These are phyloP conservation scores for Furcifer pardalis DNA, from an alignment of 2,797 vertebrate species.

Conservation along the genomic window DNA sequence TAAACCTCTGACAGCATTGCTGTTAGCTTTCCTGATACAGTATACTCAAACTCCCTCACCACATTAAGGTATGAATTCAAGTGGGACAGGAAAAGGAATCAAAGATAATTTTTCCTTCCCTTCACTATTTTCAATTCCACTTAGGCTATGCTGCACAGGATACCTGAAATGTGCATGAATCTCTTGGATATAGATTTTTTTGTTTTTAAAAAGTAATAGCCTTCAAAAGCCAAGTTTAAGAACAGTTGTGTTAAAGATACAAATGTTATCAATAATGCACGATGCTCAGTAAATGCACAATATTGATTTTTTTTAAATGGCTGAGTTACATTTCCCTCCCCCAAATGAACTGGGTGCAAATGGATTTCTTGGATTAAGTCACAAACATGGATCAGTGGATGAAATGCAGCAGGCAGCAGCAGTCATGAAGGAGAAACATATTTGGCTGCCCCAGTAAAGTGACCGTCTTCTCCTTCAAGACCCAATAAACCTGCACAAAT, in stretches of 20 bases:
- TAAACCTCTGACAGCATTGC: too few species aligned
- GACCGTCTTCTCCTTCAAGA: conserved; percentile 61
- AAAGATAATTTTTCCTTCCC: background rate
- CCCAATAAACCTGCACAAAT: conserved; percentile 64
- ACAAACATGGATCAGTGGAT: background rate
- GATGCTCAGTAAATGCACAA: background rate
- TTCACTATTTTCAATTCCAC: background rate
- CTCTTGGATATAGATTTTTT: background rate
- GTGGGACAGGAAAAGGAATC: background rate
- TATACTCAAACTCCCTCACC: too few species aligned
- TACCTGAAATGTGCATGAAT: background rate
- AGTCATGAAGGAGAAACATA: conserved; percentile 40
- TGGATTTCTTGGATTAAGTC: conserved; percentile 1
- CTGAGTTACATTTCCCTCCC: too few species aligned
- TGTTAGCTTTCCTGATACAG: too few species aligned
- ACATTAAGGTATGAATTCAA: too few species aligned
- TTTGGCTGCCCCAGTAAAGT: conserved; percentile 56
- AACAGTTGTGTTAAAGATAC: background rate
- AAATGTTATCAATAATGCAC: background rate
- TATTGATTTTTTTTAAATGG: background rate
- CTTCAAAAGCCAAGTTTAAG: background rate
- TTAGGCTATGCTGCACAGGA: background rate
- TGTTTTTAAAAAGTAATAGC: background rate
- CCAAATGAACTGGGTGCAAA: background rate
- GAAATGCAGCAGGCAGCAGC: conserved; percentile 18